Conservation (phyloP, 2,888 invertebrate genomes). For the Macrophya annulata region DNA sequence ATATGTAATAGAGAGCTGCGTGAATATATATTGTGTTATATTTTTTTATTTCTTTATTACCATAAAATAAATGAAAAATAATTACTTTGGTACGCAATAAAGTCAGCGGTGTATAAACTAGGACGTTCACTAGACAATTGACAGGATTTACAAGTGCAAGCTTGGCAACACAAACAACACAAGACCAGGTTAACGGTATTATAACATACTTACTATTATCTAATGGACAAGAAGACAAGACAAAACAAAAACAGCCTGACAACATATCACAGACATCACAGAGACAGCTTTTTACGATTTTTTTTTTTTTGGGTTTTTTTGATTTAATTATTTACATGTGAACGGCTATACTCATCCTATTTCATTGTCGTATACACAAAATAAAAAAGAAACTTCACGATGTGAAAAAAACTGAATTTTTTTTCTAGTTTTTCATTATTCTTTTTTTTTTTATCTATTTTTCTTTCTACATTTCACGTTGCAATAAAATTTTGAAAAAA, state of each 20-base stretch:
- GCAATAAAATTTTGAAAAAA: neutral
- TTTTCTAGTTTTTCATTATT: neutral
- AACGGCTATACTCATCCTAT: constrained; percentile 29
- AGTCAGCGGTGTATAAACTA: constrained; percentile 67
- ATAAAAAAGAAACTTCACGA: neutral
- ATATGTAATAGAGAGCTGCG: constrained; percentile 59
- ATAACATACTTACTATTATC: constrained; percentile 70
- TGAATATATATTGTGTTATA: constrained; percentile 43
- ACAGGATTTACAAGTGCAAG: constrained; percentile 73
- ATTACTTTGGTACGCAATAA: constrained; percentile 63
- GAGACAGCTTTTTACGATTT: constrained; percentile 62
- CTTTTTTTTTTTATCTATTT: neutral
- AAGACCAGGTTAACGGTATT: constrained; percentile 68
- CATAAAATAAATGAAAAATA: constrained; percentile 64
- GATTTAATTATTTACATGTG: constrained; percentile 27
- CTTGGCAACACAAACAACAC: constrained; percentile 77
- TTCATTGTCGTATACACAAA: constrained; percentile 45
- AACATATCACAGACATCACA: constrained; percentile 77
- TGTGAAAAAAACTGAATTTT: neutral
- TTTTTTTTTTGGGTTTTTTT: constrained; percentile 30
- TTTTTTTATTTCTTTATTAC: constrained; percentile 60
- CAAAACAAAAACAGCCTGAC: constrained; percentile 78
- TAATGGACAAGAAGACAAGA: constrained; percentile 78
- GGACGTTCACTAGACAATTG: constrained; percentile 76
- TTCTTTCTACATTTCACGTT: neutral